These are phyloP conservation scores for Zosterops borbonicus DNA, from an alignment of 2,113 vertebrate genomes.

Conservation along the genomic window DNA sequence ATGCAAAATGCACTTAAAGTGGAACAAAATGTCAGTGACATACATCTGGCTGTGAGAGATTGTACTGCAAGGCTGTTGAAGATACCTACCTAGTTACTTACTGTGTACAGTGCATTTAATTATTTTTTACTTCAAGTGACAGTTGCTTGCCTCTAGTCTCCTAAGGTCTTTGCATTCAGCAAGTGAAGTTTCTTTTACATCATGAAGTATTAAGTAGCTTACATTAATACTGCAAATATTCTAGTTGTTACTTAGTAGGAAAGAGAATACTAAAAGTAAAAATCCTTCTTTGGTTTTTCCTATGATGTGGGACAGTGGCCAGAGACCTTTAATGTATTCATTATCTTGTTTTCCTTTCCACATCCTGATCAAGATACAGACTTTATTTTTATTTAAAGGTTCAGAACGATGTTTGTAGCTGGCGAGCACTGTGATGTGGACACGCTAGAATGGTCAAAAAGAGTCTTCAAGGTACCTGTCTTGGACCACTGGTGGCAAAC, in stretches of 20 bases:
- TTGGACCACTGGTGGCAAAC: conserved; percentile 99
- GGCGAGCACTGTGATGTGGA: conserved; percentile 94
- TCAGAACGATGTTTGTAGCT: conserved; percentile 88
- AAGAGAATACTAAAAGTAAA: not conserved
- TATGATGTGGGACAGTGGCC: not conserved
- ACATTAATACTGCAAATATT: not conserved
- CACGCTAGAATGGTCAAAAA: conserved; percentile 91
- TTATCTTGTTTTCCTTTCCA: not conserved
- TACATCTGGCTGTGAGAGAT: not conserved
- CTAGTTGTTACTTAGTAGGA: not conserved
- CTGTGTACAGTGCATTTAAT: not conserved
- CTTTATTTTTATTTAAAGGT: conserved; percentile 68
- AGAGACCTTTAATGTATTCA: not conserved
- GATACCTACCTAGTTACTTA: not conserved
- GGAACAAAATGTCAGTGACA: not conserved
- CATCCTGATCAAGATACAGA: not conserved
- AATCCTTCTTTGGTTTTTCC: not conserved
- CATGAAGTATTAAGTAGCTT: not conserved
- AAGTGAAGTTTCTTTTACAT: not conserved
- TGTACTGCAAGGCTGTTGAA: not conserved
- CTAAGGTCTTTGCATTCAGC: not conserved
- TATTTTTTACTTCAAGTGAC: not conserved
- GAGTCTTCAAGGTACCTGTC: conserved; percentile 88
- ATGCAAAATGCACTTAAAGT: not conserved
- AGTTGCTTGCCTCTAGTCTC: not conserved